phyloP scores from a whole-genome alignment of 2,888 invertebrate genomes.

The Parelbella ahira region DNA sequence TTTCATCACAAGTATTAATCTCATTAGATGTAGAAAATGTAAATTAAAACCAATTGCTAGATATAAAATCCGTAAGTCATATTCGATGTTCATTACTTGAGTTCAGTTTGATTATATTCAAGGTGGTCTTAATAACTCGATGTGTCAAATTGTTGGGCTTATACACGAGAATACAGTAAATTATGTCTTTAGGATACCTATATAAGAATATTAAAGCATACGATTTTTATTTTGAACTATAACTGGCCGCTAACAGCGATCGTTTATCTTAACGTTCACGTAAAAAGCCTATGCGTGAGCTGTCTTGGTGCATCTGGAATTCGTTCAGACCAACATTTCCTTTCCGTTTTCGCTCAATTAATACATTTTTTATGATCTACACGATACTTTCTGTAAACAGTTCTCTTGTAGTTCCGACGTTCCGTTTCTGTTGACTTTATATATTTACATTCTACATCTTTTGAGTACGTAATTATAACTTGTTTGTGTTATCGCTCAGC shows the following conservation, averaged over 20 bases:
- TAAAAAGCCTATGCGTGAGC: neutral
- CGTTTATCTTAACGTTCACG: neutral
- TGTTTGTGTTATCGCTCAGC: slow-evolving; percentile 25
- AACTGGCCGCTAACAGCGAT: slow-evolving; percentile 19
- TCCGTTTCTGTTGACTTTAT: slow-evolving; percentile 14
- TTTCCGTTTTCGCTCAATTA: slow-evolving; percentile 39
- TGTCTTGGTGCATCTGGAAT: slow-evolving; percentile 58
- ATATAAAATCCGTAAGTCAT: slow-evolving; percentile 38
- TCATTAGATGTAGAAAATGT: slow-evolving; percentile 49
- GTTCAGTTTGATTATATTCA: neutral
- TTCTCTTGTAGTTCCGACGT: neutral
- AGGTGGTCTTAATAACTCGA: slow-evolving; percentile 41
- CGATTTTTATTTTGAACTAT: slow-evolving; percentile 34
- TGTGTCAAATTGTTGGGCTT: slow-evolving; percentile 67
- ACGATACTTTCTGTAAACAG: neutral
- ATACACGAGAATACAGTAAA: slow-evolving; percentile 55
- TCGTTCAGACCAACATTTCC: slow-evolving; percentile 35
- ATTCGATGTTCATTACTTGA: neutral
- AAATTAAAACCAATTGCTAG: slow-evolving; percentile 31
- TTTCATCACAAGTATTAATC: slow-evolving; percentile 53
- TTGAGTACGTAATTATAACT: slow-evolving; percentile 32
- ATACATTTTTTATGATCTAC: slow-evolving; percentile 1
- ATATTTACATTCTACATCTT: slow-evolving; percentile 16
- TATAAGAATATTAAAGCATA: slow-evolving; percentile 40
- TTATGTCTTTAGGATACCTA: slow-evolving; percentile 48